Evolutionary conservation across 2,797 vertebrate species (phyloP), one percentile per base, ranked within the genome.

Genomic region (Lophotriccus pileatus): DNA sequence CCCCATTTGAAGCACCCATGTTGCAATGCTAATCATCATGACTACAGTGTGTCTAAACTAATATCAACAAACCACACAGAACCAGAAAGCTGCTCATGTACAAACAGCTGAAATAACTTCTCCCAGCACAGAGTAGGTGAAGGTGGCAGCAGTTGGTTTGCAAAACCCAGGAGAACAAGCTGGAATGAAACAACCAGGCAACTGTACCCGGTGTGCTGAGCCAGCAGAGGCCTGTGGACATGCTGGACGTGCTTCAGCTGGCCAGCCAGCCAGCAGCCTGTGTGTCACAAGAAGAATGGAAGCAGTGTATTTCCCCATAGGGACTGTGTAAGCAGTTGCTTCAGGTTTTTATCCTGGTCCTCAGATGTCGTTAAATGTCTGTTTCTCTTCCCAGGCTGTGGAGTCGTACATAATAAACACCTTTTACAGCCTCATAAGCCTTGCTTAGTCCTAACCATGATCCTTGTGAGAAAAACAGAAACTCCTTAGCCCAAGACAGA

Each of bases 1-100:
- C 27, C 19, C 49, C 14, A 4, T 9, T 60, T 2, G 1, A 20
- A 41, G 37, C 73, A 46, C 19, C 8, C 30, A 14, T 0, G 0
- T 27, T 19, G 18, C 30, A 67, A 1, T 3, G 24, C 34, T 43
- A 17, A 20, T 19, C 3, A 1, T 56, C 37, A 18, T 41, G 23
- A 34, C 52, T 83, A 60, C 37, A 30, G 17, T 0, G 0, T 4
- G 4, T 13, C 24, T 32, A 11, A 15, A 56, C 32, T 24, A 21
- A 36, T 58, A 58, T 7, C 36, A 34, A 22, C 46, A 56, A 39
- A 14, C 52, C 5, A 17, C 39, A 13, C 11, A 43, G 23, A 55
- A 49, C 13, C 43, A 41, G 59, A 32, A 75, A 44, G 9, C 74
- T 59, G 37, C 89, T 70, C 13, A 2, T 1, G 9, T 23, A 28